These are phyloP conservation scores for Zeuzera pyrina DNA, from an alignment of 2,888 invertebrate species.

Conservation along the genomic window DNA sequence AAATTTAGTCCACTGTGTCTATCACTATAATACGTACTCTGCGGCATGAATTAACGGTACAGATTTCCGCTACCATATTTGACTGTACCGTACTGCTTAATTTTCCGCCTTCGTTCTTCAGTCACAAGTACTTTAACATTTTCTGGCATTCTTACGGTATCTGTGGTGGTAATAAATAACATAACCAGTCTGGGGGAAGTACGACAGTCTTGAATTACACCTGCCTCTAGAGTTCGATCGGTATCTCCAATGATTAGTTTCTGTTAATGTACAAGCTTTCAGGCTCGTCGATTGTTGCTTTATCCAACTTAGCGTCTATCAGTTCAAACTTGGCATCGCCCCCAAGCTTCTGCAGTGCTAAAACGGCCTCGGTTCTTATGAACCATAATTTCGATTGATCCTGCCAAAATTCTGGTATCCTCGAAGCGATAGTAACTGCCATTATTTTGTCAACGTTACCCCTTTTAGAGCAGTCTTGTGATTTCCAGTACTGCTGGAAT, in stretches of 20 bases:
- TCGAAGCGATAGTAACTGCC: background rate
- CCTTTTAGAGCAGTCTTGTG: no score
- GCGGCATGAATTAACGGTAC: background rate
- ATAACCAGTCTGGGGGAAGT: no score
- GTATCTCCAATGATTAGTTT: no score
- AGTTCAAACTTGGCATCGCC: background rate
- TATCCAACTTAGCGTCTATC: background rate
- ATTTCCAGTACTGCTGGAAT: no score
- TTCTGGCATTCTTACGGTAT: background rate
- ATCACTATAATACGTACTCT: background rate
- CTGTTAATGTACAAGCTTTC: no score
- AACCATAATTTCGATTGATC: background rate
- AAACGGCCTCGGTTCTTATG: background rate
- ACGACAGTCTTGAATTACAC: no score
- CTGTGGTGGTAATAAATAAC: background rate
- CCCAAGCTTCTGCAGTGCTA: constrained; percentile 1
- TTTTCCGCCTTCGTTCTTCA: constrained; percentile 1
- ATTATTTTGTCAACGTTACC: no score
- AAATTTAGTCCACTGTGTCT: background rate
- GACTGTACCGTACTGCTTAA: background rate
- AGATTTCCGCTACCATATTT: constrained; percentile 2
- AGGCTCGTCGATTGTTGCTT: no score
- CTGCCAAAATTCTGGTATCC: constrained; percentile 1
- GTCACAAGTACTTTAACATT: background rate
- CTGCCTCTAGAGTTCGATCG: no score